A percentile compares a stretch with the other conserved stretches of the same genome.
phyloP scores from a whole-genome alignment of 2,797 vertebrate species.

The Prionace glauca region DNA sequence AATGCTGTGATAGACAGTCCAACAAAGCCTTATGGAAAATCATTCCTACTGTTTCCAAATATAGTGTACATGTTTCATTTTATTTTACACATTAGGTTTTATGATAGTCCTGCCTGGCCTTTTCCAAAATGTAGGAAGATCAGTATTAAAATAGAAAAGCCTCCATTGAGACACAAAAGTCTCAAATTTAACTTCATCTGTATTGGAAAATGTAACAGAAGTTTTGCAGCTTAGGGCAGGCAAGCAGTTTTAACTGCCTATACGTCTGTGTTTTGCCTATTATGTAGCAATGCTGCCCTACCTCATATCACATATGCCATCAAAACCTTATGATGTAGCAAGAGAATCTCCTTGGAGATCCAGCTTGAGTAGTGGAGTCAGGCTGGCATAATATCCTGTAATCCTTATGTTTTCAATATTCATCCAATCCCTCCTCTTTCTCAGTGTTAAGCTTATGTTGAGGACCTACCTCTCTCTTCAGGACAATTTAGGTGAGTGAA shows the following conservation, averaged over 20 bases:
- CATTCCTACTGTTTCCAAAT: background rate
- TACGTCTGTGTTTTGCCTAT: background rate
- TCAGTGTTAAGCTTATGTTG: background rate
- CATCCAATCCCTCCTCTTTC: background rate
- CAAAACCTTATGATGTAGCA: background rate
- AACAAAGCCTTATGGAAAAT: background rate
- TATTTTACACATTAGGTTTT: background rate
- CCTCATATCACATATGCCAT: background rate
- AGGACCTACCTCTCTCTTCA: background rate
- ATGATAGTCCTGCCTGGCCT: background rate
- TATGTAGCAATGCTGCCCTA: background rate
- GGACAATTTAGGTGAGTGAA: background rate
- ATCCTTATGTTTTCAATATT: background rate
- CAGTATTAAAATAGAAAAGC: background rate
- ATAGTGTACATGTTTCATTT: background rate
- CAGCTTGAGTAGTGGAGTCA: background rate
- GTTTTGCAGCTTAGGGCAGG: background rate
- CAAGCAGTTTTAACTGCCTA: background rate
- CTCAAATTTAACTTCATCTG: background rate
- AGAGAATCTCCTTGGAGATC: background rate
- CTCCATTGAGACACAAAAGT: background rate
- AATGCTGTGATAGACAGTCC: background rate
- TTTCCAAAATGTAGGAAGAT: background rate
- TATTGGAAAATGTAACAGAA: background rate
- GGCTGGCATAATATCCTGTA: background rate